A percentile compares a stretch with the other conserved stretches of the same genome.
phyloP scores from a whole-genome alignment of 2,888 invertebrate species.

The Cosmopolites sordidus region DNA sequence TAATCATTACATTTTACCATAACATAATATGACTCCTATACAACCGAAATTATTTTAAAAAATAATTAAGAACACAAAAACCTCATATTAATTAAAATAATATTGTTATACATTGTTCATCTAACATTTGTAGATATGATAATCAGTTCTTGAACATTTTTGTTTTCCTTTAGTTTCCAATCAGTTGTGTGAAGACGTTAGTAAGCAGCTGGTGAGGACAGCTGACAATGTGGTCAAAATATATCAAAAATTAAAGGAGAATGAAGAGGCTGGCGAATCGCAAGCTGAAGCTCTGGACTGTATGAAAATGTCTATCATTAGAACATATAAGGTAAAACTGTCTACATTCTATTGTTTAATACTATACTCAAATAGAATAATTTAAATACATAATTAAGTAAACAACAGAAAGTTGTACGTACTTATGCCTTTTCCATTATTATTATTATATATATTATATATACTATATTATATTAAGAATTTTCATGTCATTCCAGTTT shows the following conservation, averaged over 20 bases:
- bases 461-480: neutral
- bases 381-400: too few relatives aligned
- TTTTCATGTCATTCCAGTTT: too few relatives aligned
- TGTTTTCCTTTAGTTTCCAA: constrained; percentile 60
- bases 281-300: constrained; percentile 45
- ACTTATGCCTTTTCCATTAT: neutral
- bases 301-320: constrained; percentile 55
- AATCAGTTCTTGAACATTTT: too few relatives aligned
- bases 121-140: too few relatives aligned
- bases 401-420: too few relatives aligned
- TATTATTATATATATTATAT: too few relatives aligned
- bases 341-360: neutral
- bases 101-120: too few relatives aligned
- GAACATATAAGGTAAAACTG: constrained; percentile 51
- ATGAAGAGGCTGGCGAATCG: constrained; percentile 33
- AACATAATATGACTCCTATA: too few relatives aligned
- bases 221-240: constrained; percentile 69
- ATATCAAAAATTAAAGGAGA: constrained; percentile 56
- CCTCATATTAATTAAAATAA: too few relatives aligned
- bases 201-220: constrained; percentile 59
- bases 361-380: neutral
- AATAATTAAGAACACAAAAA: too few relatives aligned
- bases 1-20: too few relatives aligned
- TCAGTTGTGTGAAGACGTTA: constrained; percentile 57
- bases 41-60: too few relatives aligned